Evolutionary conservation across 37 sponge, comb jelly and placozoan species (phyloP), one percentile per base, ranked within the genome.

Genomic region (Aplysina aerophoba): DNA sequence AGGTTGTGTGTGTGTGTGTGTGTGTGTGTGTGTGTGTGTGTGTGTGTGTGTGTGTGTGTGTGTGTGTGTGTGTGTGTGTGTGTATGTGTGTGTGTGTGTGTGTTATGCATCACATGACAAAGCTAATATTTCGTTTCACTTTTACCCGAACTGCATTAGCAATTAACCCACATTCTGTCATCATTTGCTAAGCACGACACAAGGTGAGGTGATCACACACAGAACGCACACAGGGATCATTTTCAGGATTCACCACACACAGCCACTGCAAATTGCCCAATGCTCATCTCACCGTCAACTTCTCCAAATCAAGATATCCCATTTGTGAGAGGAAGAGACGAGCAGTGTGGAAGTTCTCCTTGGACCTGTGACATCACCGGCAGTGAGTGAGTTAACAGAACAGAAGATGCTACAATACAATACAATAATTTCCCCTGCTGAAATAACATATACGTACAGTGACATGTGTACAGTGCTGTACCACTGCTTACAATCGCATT

Each of bases 261-360:
- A 6, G n/a, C 64, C 27, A n/a, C 27, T 27, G n/a, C 64, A 28
- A n/a, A 31, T 11, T 31, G 50, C 8, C 4, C 4, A 0, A 27
- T 40, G 28, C 31, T 21, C 12, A 25, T 40, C 80, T 88, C 19
- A 89, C 90, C 88, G 80, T 59, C 15, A 93, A 21, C 19, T 64
- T 50, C 28, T 92, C 92, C 12, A 89, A 75, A 20, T 83, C 84
- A 16, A 95, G 83, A 40, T 87, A 50, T 1, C 95, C 87, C 0
- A 95, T 54, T 60, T 95, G 95, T 27, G 82, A 85, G 14, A 95
- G 77, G 38, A 95, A 67, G 25, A 95, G 56, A 12, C 95, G 50
- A 12, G 90, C 89, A 34, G 95, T 95, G 27, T 87, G 64, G 22
- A 91, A 85, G 11, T 17, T 21, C n/a, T 74, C 58, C 62, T 74